Percentiles rank a stretch among this genome's conserved stretches.
Conservation (phyloP, 2,888 invertebrate genomes). For the Phytoseiulus persimilis region DNA sequence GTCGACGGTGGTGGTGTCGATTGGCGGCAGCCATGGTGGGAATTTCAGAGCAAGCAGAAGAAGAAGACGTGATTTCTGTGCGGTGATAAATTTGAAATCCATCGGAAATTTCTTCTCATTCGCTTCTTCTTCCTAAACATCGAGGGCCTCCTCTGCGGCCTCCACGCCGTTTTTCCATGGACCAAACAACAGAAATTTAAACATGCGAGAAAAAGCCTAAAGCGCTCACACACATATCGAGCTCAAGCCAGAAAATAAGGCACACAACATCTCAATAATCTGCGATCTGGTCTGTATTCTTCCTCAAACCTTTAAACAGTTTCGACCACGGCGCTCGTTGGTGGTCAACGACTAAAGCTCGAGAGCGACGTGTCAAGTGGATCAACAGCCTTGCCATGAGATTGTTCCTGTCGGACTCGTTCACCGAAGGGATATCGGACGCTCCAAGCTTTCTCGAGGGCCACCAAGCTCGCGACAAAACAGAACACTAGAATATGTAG, state of each 20-base stretch:
- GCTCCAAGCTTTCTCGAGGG: too few species aligned
- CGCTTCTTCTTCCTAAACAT: background rate
- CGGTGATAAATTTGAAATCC: background rate
- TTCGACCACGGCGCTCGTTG: background rate
- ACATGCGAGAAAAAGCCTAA: background rate
- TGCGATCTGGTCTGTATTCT: background rate
- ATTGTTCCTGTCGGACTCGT: too few species aligned
- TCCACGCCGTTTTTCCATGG: background rate
- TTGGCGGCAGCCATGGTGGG: background rate
- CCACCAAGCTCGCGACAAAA: too few species aligned
- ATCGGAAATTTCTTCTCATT: background rate
- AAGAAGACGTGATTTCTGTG: background rate
- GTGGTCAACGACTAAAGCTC: background rate
- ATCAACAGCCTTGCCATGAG: background rate
- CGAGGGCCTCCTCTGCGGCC: background rate
- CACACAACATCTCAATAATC: background rate
- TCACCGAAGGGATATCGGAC: too few species aligned
- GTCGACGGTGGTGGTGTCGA: background rate
- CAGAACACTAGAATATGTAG: too few species aligned
- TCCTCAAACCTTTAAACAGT: background rate
- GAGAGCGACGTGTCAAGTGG: background rate
- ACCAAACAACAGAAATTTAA: background rate
- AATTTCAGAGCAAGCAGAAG: background rate
- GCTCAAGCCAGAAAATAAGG: background rate
- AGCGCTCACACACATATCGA: background rate